Evolutionary conservation across 2,797 vertebrate genomes (phyloP).

Genomic region (Melanotaenia parkinsoni): DNA sequence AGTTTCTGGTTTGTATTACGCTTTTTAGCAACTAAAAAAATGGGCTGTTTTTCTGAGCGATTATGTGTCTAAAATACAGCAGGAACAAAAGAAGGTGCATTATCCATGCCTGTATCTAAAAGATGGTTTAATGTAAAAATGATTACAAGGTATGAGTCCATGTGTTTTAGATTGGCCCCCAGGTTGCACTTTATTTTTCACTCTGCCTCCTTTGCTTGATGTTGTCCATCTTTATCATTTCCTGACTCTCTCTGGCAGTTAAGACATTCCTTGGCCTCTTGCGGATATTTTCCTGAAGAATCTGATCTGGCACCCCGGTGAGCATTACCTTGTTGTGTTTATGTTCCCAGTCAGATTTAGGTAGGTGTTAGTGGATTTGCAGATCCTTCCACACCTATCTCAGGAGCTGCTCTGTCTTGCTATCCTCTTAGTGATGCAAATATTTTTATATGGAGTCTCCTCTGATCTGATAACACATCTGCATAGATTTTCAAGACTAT

Average conservation of each 20-base stretch:
- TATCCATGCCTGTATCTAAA: not conserved
- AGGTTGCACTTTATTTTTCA: conserved; percentile 3
- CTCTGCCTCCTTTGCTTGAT: not conserved
- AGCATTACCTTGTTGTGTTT: conserved; percentile 48
- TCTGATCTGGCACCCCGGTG: conserved; percentile 59
- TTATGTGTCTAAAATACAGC: not conserved
- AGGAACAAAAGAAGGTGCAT: not conserved
- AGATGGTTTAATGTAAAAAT: not conserved
- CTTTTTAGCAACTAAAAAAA: not conserved
- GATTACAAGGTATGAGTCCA: not conserved
- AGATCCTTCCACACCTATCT: conserved; percentile 16
- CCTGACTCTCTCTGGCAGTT: not conserved
- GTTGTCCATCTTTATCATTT: conserved; percentile 9
- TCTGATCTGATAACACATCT: conserved; percentile 8
- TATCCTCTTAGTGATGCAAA: not conserved
- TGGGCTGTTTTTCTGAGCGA: not conserved
- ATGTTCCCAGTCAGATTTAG: conserved; percentile 48
- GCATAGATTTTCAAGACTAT: conserved; percentile 7
- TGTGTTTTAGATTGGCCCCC: conserved; percentile 25
- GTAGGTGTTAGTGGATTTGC: conserved; percentile 35
- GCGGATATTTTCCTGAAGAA: conserved; percentile 51
- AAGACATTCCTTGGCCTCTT: conserved; percentile 25
- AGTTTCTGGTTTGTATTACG: conserved; percentile 8
- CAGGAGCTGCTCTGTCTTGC: not conserved
- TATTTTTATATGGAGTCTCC: conserved; percentile 7